Evolutionary conservation across 2,797 vertebrate genomes (phyloP), one percentile per base, ranked within the genome.

Genomic region (Smutsia gigantea): DNA sequence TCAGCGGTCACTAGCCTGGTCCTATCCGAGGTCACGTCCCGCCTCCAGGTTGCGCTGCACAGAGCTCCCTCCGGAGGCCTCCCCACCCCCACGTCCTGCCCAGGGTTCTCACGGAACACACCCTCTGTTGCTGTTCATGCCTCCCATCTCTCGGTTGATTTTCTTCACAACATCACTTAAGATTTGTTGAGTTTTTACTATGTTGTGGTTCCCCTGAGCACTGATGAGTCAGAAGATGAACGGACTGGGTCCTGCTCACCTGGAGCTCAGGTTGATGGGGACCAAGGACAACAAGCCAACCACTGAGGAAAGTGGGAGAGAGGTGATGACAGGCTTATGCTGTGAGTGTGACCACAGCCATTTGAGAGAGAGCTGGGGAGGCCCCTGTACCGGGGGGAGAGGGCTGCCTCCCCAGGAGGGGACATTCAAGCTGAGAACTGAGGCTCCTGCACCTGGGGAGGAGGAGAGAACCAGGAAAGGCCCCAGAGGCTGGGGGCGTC

Each of bases 281-380:
- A 39, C 27, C 9, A 46, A n/a, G 18, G 72, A 53, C 72, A 37
- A 17, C 29, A 15, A 55, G 11, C 11, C n/a, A 72, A 1, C 12
- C 6, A 0, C n/a, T n/a, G 27, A n/a, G 17, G 18, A 64, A 37
- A 37, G 2, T 0, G 0, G 2, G 25, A 11, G 18, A 8, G 13
- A 71, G 6, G 0, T 2, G 15, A 12, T 19, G 71, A 21, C 0
- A 4, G 46, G 39, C 5, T 4, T 5, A 15, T 19, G 15, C 7
- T 0, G 6, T 14, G 51, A 19, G 0, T 27, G 21, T 13, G 18
- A 34, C 15, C 2, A 18, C 19, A 14, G 19, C 0, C 2, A 5
- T 3, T n/a, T 37, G 66, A 0, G 18, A 0, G 0, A 49, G 34
- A 14, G n/a, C 10, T 12, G 10, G 27, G 7, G 5, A 34, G 15